Evolutionary conservation across 2,888 invertebrate genomes (phyloP).

Genomic region (Thalpophila matura): DNA sequence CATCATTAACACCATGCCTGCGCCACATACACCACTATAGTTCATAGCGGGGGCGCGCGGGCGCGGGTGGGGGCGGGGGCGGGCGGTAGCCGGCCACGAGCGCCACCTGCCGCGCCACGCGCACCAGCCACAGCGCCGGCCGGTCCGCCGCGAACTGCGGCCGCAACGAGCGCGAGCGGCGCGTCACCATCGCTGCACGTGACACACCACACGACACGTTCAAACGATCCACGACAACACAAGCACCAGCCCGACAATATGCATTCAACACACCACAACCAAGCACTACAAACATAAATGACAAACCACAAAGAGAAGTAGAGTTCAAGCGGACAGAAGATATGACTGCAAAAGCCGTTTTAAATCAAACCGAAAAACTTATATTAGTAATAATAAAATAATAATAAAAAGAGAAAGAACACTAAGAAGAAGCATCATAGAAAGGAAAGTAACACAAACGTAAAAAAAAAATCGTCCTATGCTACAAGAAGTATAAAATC

Average conservation of each 20-base stretch:
- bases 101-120: conserved; percentile 62
- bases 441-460: no score
- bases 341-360: neutral
- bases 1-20: conserved; percentile 86
- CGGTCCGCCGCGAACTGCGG: conserved; percentile 75
- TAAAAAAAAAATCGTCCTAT: no score
- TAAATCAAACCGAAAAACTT: neutral
- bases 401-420: conserved; percentile 1
- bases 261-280: conserved; percentile 15
- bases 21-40: conserved; percentile 73
- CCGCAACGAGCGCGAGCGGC: conserved; percentile 72
- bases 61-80: conserved; percentile 47
- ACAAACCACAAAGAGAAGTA: neutral
- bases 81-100: conserved; percentile 69
- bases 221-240: conserved; percentile 51
- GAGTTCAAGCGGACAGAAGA: neutral
- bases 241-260: conserved; percentile 35
- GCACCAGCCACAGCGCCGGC: conserved; percentile 79
- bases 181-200: conserved; percentile 72
- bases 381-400: neutral
- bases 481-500: neutral
- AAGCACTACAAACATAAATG: neutral
- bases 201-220: conserved; percentile 64
- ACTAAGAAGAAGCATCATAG: no score
- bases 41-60: conserved; percentile 67